These are phyloP conservation scores for Parambassis ranga DNA, from an alignment of 2,797 vertebrate species.

Conservation along the genomic window DNA sequence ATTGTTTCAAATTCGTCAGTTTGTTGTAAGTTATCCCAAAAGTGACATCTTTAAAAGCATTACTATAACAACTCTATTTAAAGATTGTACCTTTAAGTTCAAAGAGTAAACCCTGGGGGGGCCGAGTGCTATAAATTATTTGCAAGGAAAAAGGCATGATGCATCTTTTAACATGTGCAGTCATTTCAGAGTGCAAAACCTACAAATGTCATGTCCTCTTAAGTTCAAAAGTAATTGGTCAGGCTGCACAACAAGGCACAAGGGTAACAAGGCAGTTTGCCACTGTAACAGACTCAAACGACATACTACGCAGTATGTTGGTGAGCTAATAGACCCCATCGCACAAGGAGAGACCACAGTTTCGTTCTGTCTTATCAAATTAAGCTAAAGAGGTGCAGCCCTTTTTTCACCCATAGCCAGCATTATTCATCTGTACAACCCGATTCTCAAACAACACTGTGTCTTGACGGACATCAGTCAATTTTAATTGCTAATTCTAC, in stretches of 20 bases:
- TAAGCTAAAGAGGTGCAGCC: conserved; percentile 35
- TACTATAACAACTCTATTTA: conserved; percentile 66
- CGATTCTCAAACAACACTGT: neutral
- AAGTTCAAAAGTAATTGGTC: conserved; percentile 95
- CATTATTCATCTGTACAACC: neutral
- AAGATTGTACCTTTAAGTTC: conserved; percentile 78
- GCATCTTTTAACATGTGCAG: conserved; percentile 93
- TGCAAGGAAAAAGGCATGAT: conserved; percentile 81
- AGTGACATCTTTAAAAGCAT: conserved; percentile 46
- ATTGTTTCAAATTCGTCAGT: conserved; percentile 3
- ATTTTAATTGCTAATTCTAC: too few species aligned
- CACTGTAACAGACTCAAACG: conserved; percentile 81
- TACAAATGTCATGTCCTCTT: conserved; percentile 96
- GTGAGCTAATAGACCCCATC: conserved; percentile 79
- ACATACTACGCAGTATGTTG: conserved; percentile 69
- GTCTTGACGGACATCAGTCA: too few species aligned
- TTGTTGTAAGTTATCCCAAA: conserved; percentile 30
- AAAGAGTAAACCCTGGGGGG: conserved; percentile 78
- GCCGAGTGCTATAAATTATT: conserved; percentile 79
- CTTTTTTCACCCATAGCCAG: conserved; percentile 17
- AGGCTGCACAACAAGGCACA: conserved; percentile 82
- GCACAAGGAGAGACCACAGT: conserved; percentile 58
- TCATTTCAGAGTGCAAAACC: conserved; percentile 86
- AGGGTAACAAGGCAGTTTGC: conserved; percentile 80
- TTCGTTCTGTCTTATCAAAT: conserved; percentile 62